These are phyloP conservation scores for Campylomormyrus tamandua DNA, from an alignment of 2,113 vertebrate species.

Conservation along the genomic window DNA sequence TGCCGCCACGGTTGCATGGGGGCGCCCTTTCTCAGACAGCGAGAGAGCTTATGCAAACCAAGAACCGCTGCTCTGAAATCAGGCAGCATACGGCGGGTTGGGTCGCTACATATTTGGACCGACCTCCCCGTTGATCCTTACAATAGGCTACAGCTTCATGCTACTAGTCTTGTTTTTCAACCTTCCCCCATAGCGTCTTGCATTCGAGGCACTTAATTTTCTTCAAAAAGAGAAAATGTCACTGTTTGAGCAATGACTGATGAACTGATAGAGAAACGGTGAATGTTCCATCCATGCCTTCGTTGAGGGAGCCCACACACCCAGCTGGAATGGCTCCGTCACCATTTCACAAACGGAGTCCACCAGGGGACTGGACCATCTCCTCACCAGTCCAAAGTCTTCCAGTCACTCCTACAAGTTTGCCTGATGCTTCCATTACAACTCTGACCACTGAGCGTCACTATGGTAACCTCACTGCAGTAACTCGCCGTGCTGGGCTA, in stretches of 20 bases:
- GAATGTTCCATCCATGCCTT: neutral
- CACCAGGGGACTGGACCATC: neutral
- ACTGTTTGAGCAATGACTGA: neutral
- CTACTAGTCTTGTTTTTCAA: neutral
- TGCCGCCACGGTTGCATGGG: neutral
- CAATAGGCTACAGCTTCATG: neutral
- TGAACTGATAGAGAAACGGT: neutral
- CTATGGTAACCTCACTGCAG: neutral
- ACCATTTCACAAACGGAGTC: neutral
- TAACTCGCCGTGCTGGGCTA: neutral
- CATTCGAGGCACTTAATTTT: neutral
- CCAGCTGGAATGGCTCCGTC: neutral
- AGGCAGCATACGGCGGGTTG: neutral
- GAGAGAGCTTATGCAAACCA: neutral
- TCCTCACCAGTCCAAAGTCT: neutral
- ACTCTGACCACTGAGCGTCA: neutral
- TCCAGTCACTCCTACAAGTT: neutral
- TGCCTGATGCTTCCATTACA: neutral
- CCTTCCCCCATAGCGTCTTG: neutral
- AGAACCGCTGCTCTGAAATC: neutral
- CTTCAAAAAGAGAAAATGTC: neutral
- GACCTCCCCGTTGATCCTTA: neutral
- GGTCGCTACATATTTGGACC: neutral
- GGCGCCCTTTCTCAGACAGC: neutral
- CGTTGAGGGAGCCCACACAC: neutral